Evolutionary conservation across 1,140 invertebrate species (phyloP), one percentile per base, ranked within the genome.

Genomic region (Acromyrmex echinatior): DNA sequence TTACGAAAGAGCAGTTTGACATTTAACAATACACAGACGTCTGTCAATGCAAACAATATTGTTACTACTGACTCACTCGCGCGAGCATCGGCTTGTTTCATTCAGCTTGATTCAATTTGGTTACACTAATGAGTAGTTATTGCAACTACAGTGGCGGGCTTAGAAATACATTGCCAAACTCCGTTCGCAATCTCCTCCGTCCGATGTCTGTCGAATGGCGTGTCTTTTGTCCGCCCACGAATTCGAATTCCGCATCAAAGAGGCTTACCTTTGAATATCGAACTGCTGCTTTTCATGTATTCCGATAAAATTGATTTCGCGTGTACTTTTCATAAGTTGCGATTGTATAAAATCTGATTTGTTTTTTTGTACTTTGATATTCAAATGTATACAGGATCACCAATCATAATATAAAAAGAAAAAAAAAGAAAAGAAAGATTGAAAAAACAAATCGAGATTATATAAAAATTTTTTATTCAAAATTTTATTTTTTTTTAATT

Each of bases 51-150:
- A 35, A 68, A 49, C 49, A 53, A 56, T 35, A 79, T 71, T 70
- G 18, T 45, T 56, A 21, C 31, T 35, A 35, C 21, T 77, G 14
- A n/a, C 63, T 53, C 28, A n/a, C 63, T 53, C n/a, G 31, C 31
- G 21, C 28, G 14, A 70, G n/a, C 18, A 62, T 25, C 28, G n/a
- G 14, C 18, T 62, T 31, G 56, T 62, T 45, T 49, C 66, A n/a
- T 2, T 18, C 10, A 10, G n/a, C 9, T 82, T n/a, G 18, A 28
- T 60, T 58, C n/a, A n/a, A 58, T 58, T 73, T 21, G 49, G 80
- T 74, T 21, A 62, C 25, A 62, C 60, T 74, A 84, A 76, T n/a
- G 80, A 82, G 70, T 74, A 84, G 25, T 84, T 76, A 84, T 62
- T 84, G 25, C 39, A 76, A 84, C 25, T 60, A 73, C 21, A 49